Evolutionary conservation across 2,888 invertebrate genomes (phyloP), one percentile per base, ranked within the genome.

Genomic region (Sinohyriopsis cumingii): DNA sequence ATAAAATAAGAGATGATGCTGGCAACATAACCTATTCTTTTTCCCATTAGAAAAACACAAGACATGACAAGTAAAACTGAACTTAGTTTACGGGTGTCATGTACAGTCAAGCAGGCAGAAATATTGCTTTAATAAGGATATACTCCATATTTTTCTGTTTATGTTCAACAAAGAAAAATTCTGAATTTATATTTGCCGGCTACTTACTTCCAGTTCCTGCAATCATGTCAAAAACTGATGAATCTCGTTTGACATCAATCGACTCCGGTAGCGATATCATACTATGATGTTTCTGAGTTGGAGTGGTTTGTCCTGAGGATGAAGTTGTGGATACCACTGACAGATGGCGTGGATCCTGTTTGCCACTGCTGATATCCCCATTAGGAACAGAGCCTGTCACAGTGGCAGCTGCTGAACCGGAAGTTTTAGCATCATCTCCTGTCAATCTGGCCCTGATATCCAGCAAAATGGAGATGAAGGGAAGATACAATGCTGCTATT

Each of bases 401-500:
- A 67, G 79, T 22, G 66, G 64, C 15, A 56, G 71, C 56, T 4
- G 62, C 53, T 55, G 72, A 64, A 24, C 72, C 60, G 15, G 75
- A 71, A 45, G 77, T 65, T 64, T 67, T 73, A 18, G 74, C 74
- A 33, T 77, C 72, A 24, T 82, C 78, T n/a, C 79, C 80, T 64
- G 83, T 77, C 65, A 96, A 92, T 56, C 97, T 93, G 85, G 94
- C 94, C 68, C 96, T 92, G 91, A 96, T 96, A 82, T 98, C 98
- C 87, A 96, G 91, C 1, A 96, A 94, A 68, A 98, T 93, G 6
- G 94, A 94, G 76, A 99, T 91, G 93, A 97, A 95, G 0, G 98
- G 98, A 68, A 96, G 93, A 89, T 99, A 99, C 53, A 99, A 92
- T 59, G 95, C 93, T 0, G 96, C 95, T 67, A 99, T 95, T 65